A percentile compares a stretch with the other conserved stretches of the same genome.
Conservation (phyloP, 2,888 invertebrate species). For the Steinernema carpocapsae region DNA sequence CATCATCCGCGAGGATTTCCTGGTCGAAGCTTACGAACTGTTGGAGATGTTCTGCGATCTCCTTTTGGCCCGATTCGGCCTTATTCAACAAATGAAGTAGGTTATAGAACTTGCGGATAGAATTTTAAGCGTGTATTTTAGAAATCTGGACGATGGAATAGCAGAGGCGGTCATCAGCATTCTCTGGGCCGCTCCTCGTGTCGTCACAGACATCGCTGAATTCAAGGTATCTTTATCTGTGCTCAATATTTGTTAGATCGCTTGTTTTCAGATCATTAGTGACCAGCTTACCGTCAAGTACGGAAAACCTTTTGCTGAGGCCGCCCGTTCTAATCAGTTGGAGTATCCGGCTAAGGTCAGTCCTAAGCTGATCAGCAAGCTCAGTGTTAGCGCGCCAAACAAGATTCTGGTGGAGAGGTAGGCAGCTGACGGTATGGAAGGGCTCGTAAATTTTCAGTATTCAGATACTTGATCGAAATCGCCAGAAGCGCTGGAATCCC, state of each 20-base stretch:
- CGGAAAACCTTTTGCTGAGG: conserved; percentile 88
- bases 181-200: conserved; percentile 94
- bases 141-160: conserved; percentile 86
- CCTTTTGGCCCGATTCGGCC: conserved; percentile 89
- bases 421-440: conserved; percentile 30
- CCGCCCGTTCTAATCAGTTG: conserved; percentile 82
- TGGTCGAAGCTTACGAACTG: conserved; percentile 98
- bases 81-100: conserved; percentile 94
- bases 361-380: conserved; percentile 80
- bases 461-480: conserved; percentile 83
- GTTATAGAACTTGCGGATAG: no score
- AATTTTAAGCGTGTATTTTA: no score
- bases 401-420: conserved; percentile 90
- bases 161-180: conserved; percentile 92
- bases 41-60: conserved; percentile 99
- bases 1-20: conserved; percentile 91
- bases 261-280: conserved; percentile 78
- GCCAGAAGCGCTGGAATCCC: conserved; percentile 91
- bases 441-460: conserved; percentile 32
- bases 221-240: conserved; percentile 59
- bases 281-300: conserved; percentile 89
- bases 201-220: conserved; percentile 74
- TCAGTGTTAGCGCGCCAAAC: conserved; percentile 91
- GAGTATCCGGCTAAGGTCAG: conserved; percentile 70
- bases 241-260: neutral